Percentiles rank a stretch among this genome's conserved stretches.
Evolutionary conservation across 2,797 vertebrate species (phyloP).

Genomic region (Monodelphis domestica): DNA sequence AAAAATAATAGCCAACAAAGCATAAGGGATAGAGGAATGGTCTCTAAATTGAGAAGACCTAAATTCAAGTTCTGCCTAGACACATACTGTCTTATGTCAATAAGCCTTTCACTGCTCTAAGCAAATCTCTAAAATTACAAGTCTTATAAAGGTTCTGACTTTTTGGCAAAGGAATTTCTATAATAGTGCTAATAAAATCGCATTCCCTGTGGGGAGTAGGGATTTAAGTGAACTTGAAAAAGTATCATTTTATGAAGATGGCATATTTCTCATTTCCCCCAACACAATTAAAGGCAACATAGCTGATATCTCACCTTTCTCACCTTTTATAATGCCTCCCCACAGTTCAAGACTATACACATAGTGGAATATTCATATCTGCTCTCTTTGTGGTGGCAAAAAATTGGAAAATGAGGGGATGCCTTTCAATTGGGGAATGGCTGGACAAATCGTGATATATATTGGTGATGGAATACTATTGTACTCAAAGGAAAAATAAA

Average conservation of each 20-base stretch:
- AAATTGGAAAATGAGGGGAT: no score
- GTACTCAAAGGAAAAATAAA: no score
- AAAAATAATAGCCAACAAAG: no score
- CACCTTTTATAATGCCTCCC: background rate
- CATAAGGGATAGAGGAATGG: background rate
- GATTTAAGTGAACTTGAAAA: background rate
- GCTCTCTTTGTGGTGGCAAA: no score
- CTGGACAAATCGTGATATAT: no score
- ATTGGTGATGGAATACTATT: no score
- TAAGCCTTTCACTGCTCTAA: background rate
- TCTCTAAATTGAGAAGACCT: background rate
- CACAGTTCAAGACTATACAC: background rate
- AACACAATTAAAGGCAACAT: background rate
- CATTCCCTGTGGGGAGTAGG: background rate
- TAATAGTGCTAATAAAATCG: background rate
- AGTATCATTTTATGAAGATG: background rate
- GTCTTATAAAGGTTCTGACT: background rate
- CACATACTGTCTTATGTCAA: background rate
- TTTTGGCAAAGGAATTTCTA: background rate
- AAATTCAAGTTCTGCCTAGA: background rate
- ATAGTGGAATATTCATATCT: no score
- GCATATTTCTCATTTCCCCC: background rate
- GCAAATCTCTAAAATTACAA: background rate
- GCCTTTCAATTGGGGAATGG: no score
- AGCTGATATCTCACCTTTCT: background rate